Evolutionary conservation across 2,113 vertebrate species (phyloP).

Genomic region (Papio anubis): DNA sequence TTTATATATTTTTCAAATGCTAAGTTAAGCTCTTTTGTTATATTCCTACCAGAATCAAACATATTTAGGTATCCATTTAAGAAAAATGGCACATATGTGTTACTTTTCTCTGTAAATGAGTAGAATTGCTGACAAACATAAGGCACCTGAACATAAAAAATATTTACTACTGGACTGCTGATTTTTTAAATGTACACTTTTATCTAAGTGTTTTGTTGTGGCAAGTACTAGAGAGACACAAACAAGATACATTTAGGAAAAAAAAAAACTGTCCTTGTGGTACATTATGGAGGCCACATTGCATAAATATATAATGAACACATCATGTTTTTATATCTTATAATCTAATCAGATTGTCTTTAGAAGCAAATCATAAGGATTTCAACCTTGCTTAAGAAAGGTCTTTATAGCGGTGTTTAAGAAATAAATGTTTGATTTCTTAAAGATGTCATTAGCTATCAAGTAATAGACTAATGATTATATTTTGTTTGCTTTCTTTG

Average conservation of each 20-base stretch:
- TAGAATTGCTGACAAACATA: neutral
- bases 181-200: neutral
- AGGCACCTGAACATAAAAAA: neutral
- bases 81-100: neutral
- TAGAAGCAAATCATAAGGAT: neutral
- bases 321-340: neutral
- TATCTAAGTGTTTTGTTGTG: neutral
- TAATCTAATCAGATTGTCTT: neutral
- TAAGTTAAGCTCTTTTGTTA: neutral
- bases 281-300: neutral
- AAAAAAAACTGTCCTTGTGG: neutral
- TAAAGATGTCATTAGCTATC: slow-evolving; percentile 3
- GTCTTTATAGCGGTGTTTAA: neutral
- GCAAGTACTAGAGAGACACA: neutral
- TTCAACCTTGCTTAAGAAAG: slow-evolving; percentile 33
- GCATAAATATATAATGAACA: slow-evolving; percentile 4
- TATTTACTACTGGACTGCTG: neutral
- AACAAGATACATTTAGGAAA: neutral
- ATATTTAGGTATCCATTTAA: neutral
- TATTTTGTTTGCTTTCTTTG: neutral
- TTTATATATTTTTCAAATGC: neutral
- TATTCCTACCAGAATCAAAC: neutral
- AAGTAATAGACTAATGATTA: neutral
- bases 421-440: neutral
- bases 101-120: neutral